phyloP scores from a whole-genome alignment of 2,113 vertebrate species.

The Eptesicus fuscus region DNA sequence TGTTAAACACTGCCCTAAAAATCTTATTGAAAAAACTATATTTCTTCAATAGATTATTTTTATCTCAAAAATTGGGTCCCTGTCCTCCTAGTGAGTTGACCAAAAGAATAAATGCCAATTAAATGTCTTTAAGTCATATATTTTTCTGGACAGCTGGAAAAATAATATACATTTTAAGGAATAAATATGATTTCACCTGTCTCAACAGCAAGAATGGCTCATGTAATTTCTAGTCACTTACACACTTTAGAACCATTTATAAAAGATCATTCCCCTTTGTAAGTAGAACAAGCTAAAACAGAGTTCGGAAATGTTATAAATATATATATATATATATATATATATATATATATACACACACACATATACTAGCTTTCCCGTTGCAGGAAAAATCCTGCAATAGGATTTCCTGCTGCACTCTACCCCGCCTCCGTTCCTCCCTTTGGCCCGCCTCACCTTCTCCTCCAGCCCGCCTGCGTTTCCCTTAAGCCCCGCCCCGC shows the following conservation, averaged over 20 bases:
- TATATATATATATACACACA: too few species aligned
- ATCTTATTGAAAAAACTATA: conserved; percentile 31
- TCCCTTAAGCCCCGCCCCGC: too few species aligned
- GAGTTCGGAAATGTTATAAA: neutral
- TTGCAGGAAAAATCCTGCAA: too few species aligned
- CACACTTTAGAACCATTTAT: neutral
- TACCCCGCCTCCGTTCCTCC: too few species aligned
- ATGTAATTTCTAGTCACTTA: neutral
- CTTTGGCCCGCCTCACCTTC: too few species aligned
- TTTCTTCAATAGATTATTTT: conserved; percentile 25
- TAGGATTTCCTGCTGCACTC: too few species aligned
- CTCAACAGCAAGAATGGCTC: neutral
- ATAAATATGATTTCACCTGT: neutral
- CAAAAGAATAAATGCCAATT: conserved; percentile 52
- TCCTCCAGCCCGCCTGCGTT: too few species aligned
- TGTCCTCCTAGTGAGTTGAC: neutral
- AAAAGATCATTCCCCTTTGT: neutral
- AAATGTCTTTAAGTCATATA: neutral
- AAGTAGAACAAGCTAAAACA: neutral
- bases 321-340: too few species aligned
- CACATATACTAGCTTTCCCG: too few species aligned
- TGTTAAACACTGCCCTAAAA: conserved; percentile 37
- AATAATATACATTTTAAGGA: conserved; percentile 23
- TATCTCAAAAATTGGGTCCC: conserved; percentile 17
- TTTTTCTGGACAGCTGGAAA: neutral